Base-by-base conservation (phyloP, 2,113 vertebrate species). In the Varanus komodoensis region DNA sequence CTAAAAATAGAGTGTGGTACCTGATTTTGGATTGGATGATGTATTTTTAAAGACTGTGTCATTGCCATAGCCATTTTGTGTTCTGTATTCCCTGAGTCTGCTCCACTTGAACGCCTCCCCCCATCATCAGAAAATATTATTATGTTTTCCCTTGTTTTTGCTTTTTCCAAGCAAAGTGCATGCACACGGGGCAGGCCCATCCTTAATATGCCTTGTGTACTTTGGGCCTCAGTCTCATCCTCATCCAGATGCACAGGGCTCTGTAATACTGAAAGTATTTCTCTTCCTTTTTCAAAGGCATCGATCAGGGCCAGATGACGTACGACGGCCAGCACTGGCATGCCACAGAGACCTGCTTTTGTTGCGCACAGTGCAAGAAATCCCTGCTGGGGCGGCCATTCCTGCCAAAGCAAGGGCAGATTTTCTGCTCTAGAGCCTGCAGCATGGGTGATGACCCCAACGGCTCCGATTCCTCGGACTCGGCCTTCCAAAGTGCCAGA, bases 271-370 rank as follows among this genome's bases (percentile, higher is more conserved):
- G 61, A 89, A 0, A 80, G 87, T 52, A 12, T 79, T 0, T 87
- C 0, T 92, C 71, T 90, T 79, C 52, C 84, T 69, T 82, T 57
- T 54, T 87, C 54, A 52, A 93, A 99, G 99, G 99, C 82, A 99
- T 99, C 0, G 99, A 99, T 97, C 99, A 99, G 95, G 99, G 99
- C 91, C 99, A 99, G 95, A 99, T 99, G 99, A 99, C 99, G 0
- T 99, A 99, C 0, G 99, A 99, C 0, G 99, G 99, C 68, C 99
- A 99, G 87, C 99, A 99, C 96, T 99, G 99, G 99, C 99, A 99
- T 0, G 99, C 99, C 94, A 99, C 99, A 0, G 99, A 99, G 95
- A 97, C 97, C 94, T 99, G 99, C 91, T 99, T 99, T 96, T 99
- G 99, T 96, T 99, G 99, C 0, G 99, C 99, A 0, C 98, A 98